Evolutionary conservation across 2,797 vertebrate genomes (phyloP).

Genomic region (Geotrypetes seraphini): DNA sequence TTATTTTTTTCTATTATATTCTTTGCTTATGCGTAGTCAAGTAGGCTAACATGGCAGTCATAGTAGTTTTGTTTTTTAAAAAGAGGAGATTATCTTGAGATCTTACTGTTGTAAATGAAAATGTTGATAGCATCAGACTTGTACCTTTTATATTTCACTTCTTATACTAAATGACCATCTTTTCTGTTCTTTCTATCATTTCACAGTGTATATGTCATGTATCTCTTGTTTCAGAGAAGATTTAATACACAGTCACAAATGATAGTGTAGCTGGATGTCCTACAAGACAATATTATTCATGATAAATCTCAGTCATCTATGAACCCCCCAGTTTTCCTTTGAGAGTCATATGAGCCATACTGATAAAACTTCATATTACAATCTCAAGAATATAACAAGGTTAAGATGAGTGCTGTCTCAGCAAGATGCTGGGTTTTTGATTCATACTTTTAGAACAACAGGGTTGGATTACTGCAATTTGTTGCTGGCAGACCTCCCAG

Average conservation of each 20-base stretch:
- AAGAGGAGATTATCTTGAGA: background rate
- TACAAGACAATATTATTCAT: conserved; percentile 30
- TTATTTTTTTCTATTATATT: too few relatives aligned
- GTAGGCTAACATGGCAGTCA: too few relatives aligned
- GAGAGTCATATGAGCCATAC: conserved; percentile 38
- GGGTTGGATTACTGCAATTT: conserved; percentile 51
- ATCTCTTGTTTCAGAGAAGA: conserved; percentile 23
- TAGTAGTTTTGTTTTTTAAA: too few relatives aligned
- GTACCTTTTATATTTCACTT: background rate
- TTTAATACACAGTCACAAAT: conserved; percentile 34
- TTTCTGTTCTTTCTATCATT: conserved; percentile 5
- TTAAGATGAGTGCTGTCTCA: conserved; percentile 54
- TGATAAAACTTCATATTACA: conserved; percentile 50
- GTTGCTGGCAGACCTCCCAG: conserved; percentile 51
- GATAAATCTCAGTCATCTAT: conserved; percentile 49
- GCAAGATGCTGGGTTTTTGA: conserved; percentile 48
- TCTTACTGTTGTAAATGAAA: background rate
- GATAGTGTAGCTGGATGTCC: conserved; percentile 24
- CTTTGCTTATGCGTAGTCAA: too few relatives aligned
- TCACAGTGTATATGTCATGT: conserved; percentile 5
- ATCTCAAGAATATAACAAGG: conserved; percentile 49
- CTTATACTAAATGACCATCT: background rate
- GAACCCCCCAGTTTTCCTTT: conserved; percentile 42
- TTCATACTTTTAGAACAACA: conserved; percentile 50
- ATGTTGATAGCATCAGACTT: background rate